Evolutionary conservation across 2,113 vertebrate genomes (phyloP).

Genomic region (Hippocampus zosterae): DNA sequence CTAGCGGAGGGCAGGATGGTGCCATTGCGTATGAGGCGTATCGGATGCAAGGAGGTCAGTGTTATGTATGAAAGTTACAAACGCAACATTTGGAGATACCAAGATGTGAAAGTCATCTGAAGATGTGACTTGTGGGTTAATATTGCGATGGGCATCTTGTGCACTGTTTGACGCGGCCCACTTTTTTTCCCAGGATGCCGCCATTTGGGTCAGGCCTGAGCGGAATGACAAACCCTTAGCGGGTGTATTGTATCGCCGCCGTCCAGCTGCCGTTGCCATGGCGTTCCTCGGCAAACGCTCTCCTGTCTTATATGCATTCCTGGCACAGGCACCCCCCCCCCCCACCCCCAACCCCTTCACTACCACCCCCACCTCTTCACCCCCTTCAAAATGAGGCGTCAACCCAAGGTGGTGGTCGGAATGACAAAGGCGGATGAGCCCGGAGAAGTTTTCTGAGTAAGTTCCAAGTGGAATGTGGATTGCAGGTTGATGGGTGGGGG

Average conservation of each 20-base stretch:
- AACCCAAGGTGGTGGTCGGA: slow-evolving; percentile 62
- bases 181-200: slow-evolving; percentile 60
- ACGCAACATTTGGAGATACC: too few species aligned
- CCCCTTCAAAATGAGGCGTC: slow-evolving; percentile 60
- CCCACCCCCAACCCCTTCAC: too few species aligned
- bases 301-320: slow-evolving; percentile 64
- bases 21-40: too few species aligned
- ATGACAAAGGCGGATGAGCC: slow-evolving; percentile 50
- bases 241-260: slow-evolving; percentile 51
- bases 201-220: slow-evolving; percentile 76
- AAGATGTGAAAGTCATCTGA: too few species aligned
- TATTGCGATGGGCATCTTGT: slow-evolving; percentile 2
- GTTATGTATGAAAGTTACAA: not conserved
- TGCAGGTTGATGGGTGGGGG: not conserved
- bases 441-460: slow-evolving; percentile 46
- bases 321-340: slow-evolving; percentile 56
- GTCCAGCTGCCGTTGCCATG: slow-evolving; percentile 72
- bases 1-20: too few species aligned
- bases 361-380: slow-evolving; percentile 34
- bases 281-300: slow-evolving; percentile 62
- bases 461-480: not conserved
- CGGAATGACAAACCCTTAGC: slow-evolving; percentile 68
- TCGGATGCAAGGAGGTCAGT: not conserved
- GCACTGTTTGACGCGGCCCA: slow-evolving; percentile 38
- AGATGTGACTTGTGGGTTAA: not conserved